Percentiles rank a stretch among this genome's conserved stretches.
phyloP scores from a whole-genome alignment of 1,140 invertebrate genomes.

The Aethina tumida region DNA sequence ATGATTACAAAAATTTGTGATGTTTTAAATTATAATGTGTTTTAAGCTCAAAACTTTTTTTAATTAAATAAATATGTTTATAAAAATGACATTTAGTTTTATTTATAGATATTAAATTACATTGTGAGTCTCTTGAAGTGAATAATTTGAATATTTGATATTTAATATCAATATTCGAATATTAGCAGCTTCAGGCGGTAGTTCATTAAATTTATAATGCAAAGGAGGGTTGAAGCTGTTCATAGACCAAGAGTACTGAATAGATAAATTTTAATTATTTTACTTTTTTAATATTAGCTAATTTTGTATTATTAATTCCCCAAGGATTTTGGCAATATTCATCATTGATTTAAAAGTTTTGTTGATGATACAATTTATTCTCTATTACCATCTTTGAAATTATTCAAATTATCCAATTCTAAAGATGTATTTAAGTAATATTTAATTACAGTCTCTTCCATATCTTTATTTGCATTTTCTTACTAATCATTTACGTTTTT shows the following conservation, averaged over 20 bases:
- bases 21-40: constrained; percentile 1
- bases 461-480: not conserved
- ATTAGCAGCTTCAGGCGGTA: too few species aligned
- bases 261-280: too few species aligned
- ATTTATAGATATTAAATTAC: not conserved
- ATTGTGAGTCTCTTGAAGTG: not conserved
- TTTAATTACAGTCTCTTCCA: not conserved
- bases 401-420: not conserved
- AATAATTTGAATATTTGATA: too few species aligned
- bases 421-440: not conserved
- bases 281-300: too few species aligned
- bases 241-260: too few species aligned
- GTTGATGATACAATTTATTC: not conserved
- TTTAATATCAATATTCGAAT: too few species aligned
- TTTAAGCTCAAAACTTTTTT: constrained; percentile 4
- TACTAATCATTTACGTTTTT: not conserved
- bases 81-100: constrained; percentile 2
- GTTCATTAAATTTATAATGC: too few species aligned
- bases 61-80: not conserved
- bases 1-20: constrained; percentile 37
- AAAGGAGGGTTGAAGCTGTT: too few species aligned
- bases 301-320: too few species aligned
- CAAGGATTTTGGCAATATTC: too few species aligned
- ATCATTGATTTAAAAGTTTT: too few species aligned
- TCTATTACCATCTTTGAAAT: not conserved